Evolutionary conservation across 2,888 invertebrate species (phyloP).

Genomic region (Drosophila greeni): DNA sequence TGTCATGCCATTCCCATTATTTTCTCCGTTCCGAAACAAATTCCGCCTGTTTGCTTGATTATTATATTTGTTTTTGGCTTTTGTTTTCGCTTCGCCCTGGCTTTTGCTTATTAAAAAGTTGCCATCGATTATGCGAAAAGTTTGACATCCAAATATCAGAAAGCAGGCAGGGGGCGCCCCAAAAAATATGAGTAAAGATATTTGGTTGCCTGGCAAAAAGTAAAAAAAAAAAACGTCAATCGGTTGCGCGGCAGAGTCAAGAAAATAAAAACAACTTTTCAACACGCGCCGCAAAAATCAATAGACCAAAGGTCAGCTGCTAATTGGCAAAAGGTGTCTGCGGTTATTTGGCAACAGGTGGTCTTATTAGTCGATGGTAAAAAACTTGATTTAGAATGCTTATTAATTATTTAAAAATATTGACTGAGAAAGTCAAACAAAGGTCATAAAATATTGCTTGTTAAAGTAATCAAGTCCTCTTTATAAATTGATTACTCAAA

Average conservation of each 20-base stretch:
- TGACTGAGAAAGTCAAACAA: neutral
- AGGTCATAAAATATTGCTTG: neutral
- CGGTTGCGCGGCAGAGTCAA: neutral
- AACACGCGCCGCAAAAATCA: constrained; percentile 15
- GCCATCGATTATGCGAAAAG: constrained; percentile 52
- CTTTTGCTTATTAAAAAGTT: constrained; percentile 65
- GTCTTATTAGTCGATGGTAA: neutral
- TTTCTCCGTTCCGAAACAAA: constrained; percentile 3
- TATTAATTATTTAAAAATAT: neutral
- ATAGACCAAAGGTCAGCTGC: constrained; percentile 3
- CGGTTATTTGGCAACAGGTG: neutral
- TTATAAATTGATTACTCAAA: neutral
- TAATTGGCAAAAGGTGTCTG: constrained; percentile 13
- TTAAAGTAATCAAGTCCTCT: neutral
- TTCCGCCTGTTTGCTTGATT: constrained; percentile 32
- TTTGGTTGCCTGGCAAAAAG: constrained; percentile 36
- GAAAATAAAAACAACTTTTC: neutral
- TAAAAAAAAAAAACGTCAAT: constrained; percentile 1
- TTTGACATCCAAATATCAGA: constrained; percentile 43
- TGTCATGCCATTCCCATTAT: constrained; percentile 15
- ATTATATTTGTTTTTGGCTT: constrained; percentile 48
- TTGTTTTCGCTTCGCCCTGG: constrained; percentile 37
- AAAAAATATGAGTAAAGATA: constrained; percentile 1
- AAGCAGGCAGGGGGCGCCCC: neutral
- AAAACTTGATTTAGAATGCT: too few species aligned